Conservation (phyloP, 2,888 invertebrate species). For the Drosophila lacicola region DNA sequence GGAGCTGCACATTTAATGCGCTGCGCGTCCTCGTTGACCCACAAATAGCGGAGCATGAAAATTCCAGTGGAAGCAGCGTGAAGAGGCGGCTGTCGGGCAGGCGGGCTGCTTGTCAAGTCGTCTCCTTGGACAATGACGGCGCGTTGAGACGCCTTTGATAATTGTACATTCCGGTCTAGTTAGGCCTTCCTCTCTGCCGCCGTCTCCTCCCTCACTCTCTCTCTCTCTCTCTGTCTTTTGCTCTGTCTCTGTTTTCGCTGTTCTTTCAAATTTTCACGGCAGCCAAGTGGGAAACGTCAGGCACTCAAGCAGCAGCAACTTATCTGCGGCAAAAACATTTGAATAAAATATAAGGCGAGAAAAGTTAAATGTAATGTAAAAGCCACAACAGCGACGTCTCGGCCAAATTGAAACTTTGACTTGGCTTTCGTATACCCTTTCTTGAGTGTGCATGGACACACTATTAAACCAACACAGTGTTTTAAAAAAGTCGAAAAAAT, state of each 20-base stretch:
- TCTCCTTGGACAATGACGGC: constrained; percentile 38
- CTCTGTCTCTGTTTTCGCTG: constrained; percentile 6
- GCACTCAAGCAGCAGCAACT: constrained; percentile 64
- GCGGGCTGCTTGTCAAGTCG: constrained; percentile 39
- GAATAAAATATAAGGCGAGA: constrained; percentile 78
- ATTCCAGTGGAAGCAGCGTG: constrained; percentile 34
- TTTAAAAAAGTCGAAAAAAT: background rate
- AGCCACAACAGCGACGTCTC: constrained; percentile 50
- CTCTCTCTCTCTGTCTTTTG: background rate
- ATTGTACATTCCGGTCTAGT: constrained; percentile 25
- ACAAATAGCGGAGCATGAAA: constrained; percentile 45
- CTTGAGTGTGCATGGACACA: background rate
- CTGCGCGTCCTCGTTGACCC: constrained; percentile 48
- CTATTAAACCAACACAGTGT: background rate
- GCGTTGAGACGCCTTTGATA: constrained; percentile 37
- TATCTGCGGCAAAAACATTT: constrained; percentile 70
- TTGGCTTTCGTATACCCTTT: constrained; percentile 24
- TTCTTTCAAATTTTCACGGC: constrained; percentile 66
- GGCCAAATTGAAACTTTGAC: constrained; percentile 45
- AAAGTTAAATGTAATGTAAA: constrained; percentile 76
- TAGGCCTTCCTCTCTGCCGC: background rate
- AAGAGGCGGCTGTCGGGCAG: background rate
- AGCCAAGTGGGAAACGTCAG: constrained; percentile 72
- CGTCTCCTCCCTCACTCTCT: background rate
- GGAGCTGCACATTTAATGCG: constrained; percentile 25